These are phyloP conservation scores for Brotula barbata DNA, from an alignment of 2,797 vertebrate species.

Conservation along the genomic window DNA sequence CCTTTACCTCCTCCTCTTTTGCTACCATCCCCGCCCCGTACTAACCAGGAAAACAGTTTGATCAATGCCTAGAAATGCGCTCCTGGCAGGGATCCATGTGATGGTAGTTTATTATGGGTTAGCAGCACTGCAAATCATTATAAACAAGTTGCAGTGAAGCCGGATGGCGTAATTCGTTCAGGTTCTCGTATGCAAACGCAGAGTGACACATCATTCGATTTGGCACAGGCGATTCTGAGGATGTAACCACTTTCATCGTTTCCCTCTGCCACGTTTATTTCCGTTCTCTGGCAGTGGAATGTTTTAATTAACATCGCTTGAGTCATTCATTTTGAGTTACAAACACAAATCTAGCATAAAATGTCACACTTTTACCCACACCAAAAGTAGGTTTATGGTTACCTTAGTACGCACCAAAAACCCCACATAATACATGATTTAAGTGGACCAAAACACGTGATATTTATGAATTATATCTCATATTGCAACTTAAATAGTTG, in stretches of 20 bases:
- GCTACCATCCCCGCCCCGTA: conserved; percentile 18
- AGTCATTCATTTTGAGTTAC: too few species aligned
- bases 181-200: conserved; percentile 24
- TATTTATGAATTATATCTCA: too few species aligned
- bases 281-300: too few species aligned
- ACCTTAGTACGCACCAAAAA: too few species aligned
- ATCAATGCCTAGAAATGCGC: background rate
- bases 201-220: conserved; percentile 43
- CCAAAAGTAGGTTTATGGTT: too few species aligned
- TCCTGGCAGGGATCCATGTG: conserved; percentile 26
- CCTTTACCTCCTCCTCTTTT: conserved; percentile 6
- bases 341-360: too few species aligned
- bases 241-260: conserved; percentile 42
- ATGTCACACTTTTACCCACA: too few species aligned
- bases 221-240: conserved; percentile 46
- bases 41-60: conserved; percentile 19
- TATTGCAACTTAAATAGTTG: too few species aligned
- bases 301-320: too few species aligned
- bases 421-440: too few species aligned
- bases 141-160: conserved; percentile 34
- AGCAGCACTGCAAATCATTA: conserved; percentile 22
- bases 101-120: conserved; percentile 2
- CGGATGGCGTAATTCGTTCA: conserved; percentile 9
- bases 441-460: too few species aligned
- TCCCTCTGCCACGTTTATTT: conserved; percentile 42